These are phyloP conservation scores for Indri indri DNA, from an alignment of 2,113 vertebrate species.

Conservation along the genomic window DNA sequence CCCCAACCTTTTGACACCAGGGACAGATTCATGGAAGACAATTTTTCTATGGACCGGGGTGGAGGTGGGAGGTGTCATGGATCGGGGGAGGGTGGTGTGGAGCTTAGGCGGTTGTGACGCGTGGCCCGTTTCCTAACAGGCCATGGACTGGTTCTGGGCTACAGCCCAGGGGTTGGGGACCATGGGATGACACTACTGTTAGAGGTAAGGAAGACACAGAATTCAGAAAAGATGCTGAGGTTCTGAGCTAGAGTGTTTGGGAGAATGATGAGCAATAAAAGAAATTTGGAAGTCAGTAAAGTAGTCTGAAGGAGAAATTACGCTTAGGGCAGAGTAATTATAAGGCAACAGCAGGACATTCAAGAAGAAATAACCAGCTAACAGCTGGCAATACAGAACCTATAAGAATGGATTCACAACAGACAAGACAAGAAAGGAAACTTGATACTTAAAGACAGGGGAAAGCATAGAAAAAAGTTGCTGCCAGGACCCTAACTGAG, in stretches of 20 bases:
- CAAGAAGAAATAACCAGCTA: neutral
- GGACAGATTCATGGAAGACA: too few species aligned
- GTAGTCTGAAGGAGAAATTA: neutral
- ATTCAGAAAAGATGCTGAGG: neutral
- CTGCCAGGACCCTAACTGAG: neutral
- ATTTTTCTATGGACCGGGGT: too few species aligned
- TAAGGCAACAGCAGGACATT: neutral
- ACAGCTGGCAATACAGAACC: neutral
- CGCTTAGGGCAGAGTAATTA: neutral
- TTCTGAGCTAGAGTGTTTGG: neutral
- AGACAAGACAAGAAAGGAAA: neutral
- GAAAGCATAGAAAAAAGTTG: neutral
- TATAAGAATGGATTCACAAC: neutral
- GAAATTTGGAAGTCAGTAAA: neutral
- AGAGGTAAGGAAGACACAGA: neutral
- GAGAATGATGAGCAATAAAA: constrained; percentile 11
- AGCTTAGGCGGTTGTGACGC: too few species aligned
- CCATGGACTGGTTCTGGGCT: too few species aligned
- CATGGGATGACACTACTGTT: neutral
- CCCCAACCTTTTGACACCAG: too few species aligned
- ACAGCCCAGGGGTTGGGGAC: too few species aligned
- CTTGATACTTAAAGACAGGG: neutral
- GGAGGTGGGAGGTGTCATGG: too few species aligned
- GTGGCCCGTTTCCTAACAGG: too few species aligned
- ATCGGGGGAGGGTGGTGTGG: too few species aligned